Evolutionary conservation across 1,140 invertebrate species (phyloP), one percentile per base, ranked within the genome.

Genomic region (Telenomus remus): DNA sequence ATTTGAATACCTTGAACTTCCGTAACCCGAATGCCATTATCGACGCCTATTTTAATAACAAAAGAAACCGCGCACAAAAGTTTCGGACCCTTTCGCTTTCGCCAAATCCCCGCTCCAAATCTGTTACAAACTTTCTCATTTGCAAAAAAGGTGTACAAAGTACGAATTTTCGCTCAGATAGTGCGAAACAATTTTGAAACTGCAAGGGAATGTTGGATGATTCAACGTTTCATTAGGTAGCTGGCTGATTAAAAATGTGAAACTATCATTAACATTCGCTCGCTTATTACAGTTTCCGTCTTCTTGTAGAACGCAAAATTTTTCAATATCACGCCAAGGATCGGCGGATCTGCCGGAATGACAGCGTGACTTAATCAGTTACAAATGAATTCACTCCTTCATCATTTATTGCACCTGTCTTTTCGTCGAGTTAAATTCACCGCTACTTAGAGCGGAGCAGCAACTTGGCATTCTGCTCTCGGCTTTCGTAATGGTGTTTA

Each of bases 401-500:
- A 48, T 64, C 65, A 65, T 76, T 76, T 64, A 76, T 69, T 50
- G 54, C 73, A 70, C 60, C 73, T 65, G 60, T 49, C 65, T 64
- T 76, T 64, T 76, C 51, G 63, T 42, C 64, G 39, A 56, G 35
- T 68, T 59, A 50, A 72, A 56, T 63, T 48, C 42, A 73, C 63
- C 69, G 55, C 59, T 65, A 73, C 69, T 77, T 78, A 65, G 37
- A 70, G 35, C 15, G 43, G 39, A 57, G 49, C n/a, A 48, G 65
- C 55, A 49, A 70, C 63, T 65, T 69, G 49, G 53, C 64, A 69
- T 78, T 75, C 64, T 37, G 59, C 42, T 15, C 59, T 49, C 12
- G 19, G 19, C 54, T 65, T 72, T 57, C 47, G 61, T 81, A 83
- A 83, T 72, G 76, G 80, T 82, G 77, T 80, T 80, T 81, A 77